These are phyloP conservation scores for Myrmecobius fasciatus DNA, from an alignment of 2,113 vertebrate species.

Conservation along the genomic window DNA sequence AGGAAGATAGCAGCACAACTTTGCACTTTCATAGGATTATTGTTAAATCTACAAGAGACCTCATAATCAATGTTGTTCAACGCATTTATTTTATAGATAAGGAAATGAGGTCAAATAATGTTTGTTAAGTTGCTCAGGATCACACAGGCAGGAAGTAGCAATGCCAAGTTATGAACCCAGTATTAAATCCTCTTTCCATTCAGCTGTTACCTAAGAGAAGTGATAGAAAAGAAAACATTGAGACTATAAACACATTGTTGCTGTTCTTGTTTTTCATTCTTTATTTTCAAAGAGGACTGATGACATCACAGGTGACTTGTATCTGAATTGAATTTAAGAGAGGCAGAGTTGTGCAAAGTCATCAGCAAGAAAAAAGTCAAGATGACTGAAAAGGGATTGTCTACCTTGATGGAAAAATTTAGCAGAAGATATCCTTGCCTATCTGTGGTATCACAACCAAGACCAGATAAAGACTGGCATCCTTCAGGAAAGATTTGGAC, in stretches of 20 bases:
- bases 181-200: background rate
- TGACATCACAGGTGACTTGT: background rate
- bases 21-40: background rate
- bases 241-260: rapidly evolving
- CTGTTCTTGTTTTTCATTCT: background rate
- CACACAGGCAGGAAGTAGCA: background rate
- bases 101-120: background rate
- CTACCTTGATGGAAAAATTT: background rate
- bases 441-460: rapidly evolving
- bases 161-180: background rate
- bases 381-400: background rate
- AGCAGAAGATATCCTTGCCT: no score
- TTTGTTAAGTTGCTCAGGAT: background rate
- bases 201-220: no score
- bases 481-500: background rate
- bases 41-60: background rate
- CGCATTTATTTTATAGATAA: background rate
- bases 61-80: background rate
- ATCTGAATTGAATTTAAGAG: background rate
- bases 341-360: background rate
- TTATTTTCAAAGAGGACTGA: background rate
- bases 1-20: background rate
- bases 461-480: background rate
- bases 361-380: background rate
- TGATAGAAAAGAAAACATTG: background rate